Base-by-base conservation (phyloP, 2,113 vertebrate species). In the Tautogolabrus adspersus region DNA sequence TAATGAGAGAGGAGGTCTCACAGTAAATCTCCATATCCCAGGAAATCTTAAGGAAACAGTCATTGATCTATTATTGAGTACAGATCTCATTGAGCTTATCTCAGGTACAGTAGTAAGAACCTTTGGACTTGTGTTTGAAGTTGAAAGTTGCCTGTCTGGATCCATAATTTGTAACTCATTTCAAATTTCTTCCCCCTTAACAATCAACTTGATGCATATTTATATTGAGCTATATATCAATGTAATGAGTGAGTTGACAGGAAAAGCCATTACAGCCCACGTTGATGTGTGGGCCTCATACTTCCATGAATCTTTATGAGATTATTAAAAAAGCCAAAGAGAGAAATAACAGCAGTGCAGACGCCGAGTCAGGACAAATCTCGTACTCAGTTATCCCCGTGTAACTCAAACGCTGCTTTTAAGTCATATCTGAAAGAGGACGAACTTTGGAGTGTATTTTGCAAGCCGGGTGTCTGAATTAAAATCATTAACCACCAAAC, bases 221-320 rank as follows among this genome's bases (percentile, higher is more conserved):
- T 49, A 82, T 75, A 79, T 82, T 77, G 59, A 78, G 66, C 54
- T 42, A 66, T 84, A 23, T n/a, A 75, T 89, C 71, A 72, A 23
- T 37, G 67, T 86, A 83, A 89, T 81, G 66, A 89, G 55, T 63
- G 61, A 76, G 52, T 79, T 87, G 77, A 81, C 83, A 79, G 68
- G 63, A 76, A 75, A 81, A 61, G 71, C 64, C 68, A 86, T 86
- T 86, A 83, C 51, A 79, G 62, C 82, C 72, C 42, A 79, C 19
- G 16, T 58, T 69, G 74, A 85, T 81, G 74, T 75, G 77, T 72
- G 82, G 55, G 49, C 62, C 30, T 55, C 34, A 75, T 57, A 73
- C 74, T 23, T 23, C 52, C 19, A 72, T 87, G 72, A 79, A 79
- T 89, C 85, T 80, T 82, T 79, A 83, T 79, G 67, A 63, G 59